Evolutionary conservation across 2,888 invertebrate genomes (phyloP), one percentile per base, ranked within the genome.

Genomic region (Idaea straminata): DNA sequence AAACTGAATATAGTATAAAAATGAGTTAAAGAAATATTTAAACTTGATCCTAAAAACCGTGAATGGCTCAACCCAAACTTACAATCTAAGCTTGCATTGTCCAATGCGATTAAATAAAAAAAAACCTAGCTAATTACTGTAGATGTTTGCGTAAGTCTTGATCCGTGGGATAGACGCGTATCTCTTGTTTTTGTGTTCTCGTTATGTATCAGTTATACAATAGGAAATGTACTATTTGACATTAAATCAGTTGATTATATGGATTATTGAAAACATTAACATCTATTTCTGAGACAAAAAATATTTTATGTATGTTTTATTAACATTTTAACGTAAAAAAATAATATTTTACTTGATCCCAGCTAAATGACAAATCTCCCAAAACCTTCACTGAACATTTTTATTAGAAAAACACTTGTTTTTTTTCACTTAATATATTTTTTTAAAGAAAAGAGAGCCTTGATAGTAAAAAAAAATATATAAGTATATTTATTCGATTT

Each of bases 121-220:
- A 47, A 47, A 36, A 61, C 34, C 16, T 57, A 25, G 10, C 57
- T 34, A 61, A 47, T 47, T 47, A 47, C 47, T 7, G 47, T 4
- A 7, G 47, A 13, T 10, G 47, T 47, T 47, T 47, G 47, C 47
- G 47, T 10, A 47, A 47, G 13, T 5, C 47, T 10, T 47, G 7
- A 47, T 47, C 47, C 47, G 64, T 66, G 63, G 62, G 63, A 47
- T 47, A 47, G 47, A 47, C 47, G 47, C 47, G 10, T 47, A 47
- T 59, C 59, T 59, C 59, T 70, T 72, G 47, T 85, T 85, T 79
- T 79, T 73, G 69, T 76, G 77, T 78, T 78, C 75, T 69, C 75
- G 79, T 85, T 83, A 83, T 82, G 81, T 73, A 70, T 79, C 72
- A 67, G 80, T 87, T 87, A 86, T 87, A 86, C 85, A 87, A 87